phyloP scores from a whole-genome alignment of 2,797 vertebrate species.

The Anabacerthia variegaticeps region DNA sequence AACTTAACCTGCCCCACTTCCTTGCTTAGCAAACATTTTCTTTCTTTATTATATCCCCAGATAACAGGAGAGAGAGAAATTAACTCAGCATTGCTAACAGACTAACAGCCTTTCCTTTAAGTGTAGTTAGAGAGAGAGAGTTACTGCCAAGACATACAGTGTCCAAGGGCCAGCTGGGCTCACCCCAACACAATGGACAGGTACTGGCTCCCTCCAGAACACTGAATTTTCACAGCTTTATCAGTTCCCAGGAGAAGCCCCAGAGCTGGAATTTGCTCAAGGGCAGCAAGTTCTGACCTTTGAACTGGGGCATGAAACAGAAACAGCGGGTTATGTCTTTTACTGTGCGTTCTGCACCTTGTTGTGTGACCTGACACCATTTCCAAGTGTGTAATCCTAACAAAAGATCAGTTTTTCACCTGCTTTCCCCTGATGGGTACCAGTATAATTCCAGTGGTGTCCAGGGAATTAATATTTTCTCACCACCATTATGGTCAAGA shows the following conservation, averaged over 20 bases:
- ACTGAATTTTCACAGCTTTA: not conserved
- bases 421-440: not conserved
- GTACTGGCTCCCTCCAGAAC: not conserved
- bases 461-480: not conserved
- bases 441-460: not conserved
- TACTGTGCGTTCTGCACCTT: not conserved
- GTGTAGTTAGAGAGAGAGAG: slow-evolving; percentile 48
- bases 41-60: not conserved
- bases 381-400: not conserved
- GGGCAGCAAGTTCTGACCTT: not conserved
- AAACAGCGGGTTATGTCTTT: not conserved
- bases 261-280: not conserved
- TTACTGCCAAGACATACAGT: slow-evolving; percentile 51
- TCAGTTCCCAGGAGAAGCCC: not conserved
- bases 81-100: slow-evolving; percentile 69
- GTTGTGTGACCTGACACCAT: not conserved
- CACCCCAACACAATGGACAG: not conserved
- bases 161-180: slow-evolving; percentile 4
- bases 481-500: not conserved
- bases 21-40: slow-evolving; percentile 66
- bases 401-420: not conserved
- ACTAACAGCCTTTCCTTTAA: slow-evolving; percentile 62
- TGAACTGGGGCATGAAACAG: fast-evolving
- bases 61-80: slow-evolving; percentile 46
- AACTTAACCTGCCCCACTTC: slow-evolving; percentile 48